phyloP scores from a whole-genome alignment of 2,113 vertebrate genomes.

The Isichthys henryi region DNA sequence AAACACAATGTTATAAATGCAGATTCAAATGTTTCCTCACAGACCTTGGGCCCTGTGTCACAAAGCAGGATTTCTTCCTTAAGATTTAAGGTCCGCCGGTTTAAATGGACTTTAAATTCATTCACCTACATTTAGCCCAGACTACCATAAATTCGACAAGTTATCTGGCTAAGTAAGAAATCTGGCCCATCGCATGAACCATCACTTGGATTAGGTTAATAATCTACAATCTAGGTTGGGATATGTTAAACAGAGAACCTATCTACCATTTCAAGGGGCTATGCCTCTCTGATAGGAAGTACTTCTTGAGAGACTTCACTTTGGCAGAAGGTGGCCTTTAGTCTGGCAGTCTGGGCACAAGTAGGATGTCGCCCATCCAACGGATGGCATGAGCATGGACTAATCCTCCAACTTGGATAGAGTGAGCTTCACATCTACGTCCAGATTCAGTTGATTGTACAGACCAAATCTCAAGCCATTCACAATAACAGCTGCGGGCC shows the following conservation, averaged over 20 bases:
- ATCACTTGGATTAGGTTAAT: not conserved
- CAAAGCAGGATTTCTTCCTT: not conserved
- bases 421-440: not conserved
- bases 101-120: not conserved
- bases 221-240: not conserved
- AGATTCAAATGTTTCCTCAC: not conserved
- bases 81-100: not conserved
- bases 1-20: not conserved
- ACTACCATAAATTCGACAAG: not conserved
- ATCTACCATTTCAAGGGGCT: not conserved
- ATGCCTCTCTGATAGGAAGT: not conserved
- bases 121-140: not conserved
- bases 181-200: not conserved
- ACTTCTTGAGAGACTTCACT: not conserved
- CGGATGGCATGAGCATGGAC: not conserved
- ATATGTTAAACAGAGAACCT: not conserved
- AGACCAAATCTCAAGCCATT: not conserved
- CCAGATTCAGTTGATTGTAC: not conserved
- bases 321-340: not conserved
- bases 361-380: not conserved
- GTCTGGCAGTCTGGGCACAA: not conserved
- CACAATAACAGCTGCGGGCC: not conserved
- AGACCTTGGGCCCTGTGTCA: not conserved
- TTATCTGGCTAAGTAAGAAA: not conserved
- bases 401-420: not conserved